Base-by-base conservation (phyloP, 1,140 invertebrate species). In the Melipona quadrifasciata region DNA sequence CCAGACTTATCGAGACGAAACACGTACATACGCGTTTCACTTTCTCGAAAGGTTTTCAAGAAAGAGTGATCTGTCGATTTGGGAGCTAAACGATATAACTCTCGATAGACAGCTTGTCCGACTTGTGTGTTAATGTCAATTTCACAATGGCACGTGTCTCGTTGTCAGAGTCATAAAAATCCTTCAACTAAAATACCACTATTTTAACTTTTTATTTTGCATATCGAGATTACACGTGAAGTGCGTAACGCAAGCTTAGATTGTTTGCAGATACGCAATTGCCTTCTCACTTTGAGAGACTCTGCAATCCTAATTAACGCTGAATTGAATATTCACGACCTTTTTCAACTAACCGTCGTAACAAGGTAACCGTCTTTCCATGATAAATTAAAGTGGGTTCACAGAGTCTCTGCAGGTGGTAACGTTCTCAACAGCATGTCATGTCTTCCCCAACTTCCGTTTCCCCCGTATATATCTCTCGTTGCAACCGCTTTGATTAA, bases 311-410 rank as follows among this genome's bases (percentile, higher is more conserved):
- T 80, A 80, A 84, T 84, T 84, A 86, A 55, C 67, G 55, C 65
- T 27, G 27, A 75, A 82, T 75, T 75, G 80, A 85, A 85, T 85
- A 85, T 85, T 84, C 77, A 84, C 68, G 53, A 84, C 70, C 58
- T 80, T 84, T 80, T 84, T 58, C 77, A 79, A 68, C 77, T 84
- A 84, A 74, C 55, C 78, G 70, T 58, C 61, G 65, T 53, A 31
- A 65, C 58, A 39, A 65, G 51, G 19, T 80, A n/a, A n/a, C 51
- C 31, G 61, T 68, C 78, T 73, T 65, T 84, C 61, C 51, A 73
- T 51, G 51, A 80, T 80, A 80, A 84, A 84, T 84, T 67, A 58
- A 73, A 73, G 83, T 58, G 53, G 78, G 51, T 51, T 67, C 58
- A 55, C 78, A 68, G 53, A 80, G 34, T 6, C 34, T 11, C 34